Conservation (phyloP, 2,888 invertebrate species). For the Thymelicus lineola region DNA sequence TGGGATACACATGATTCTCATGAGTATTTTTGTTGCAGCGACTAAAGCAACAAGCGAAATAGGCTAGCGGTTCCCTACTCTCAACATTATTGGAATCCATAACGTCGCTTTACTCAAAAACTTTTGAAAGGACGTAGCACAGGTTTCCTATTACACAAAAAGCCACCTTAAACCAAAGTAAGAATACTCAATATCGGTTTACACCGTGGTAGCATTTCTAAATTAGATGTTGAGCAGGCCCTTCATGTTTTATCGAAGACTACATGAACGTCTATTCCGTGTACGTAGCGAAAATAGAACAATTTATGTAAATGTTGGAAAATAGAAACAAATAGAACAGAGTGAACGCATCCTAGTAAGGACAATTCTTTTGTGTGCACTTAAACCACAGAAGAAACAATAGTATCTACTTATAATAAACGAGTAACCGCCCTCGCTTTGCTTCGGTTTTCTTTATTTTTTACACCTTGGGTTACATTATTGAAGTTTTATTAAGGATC, state of each 20-base stretch:
- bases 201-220: neutral
- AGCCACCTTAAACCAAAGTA: neutral
- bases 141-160: neutral
- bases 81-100: slow-evolving; percentile 52
- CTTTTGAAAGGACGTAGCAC: slow-evolving; percentile 26
- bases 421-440: no score
- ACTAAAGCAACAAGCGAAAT: slow-evolving; percentile 45
- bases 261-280: slow-evolving; percentile 14
- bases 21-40: slow-evolving; percentile 42
- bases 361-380: no score
- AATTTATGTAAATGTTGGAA: slow-evolving; percentile 15
- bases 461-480: no score
- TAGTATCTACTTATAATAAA: no score
- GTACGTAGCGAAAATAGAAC: slow-evolving; percentile 15
- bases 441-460: no score
- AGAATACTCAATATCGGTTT: neutral
- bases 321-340: neutral
- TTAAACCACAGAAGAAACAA: no score
- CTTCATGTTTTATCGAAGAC: slow-evolving; percentile 24
- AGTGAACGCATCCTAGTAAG: neutral
- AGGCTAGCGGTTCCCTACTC: slow-evolving; percentile 42
- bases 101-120: slow-evolving; percentile 38
- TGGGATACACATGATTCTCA: slow-evolving; percentile 26
- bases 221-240: slow-evolving; percentile 21
- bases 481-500: no score